Evolutionary conservation across 2,888 invertebrate species (phyloP).

Genomic region (Plagiodera versicolora): DNA sequence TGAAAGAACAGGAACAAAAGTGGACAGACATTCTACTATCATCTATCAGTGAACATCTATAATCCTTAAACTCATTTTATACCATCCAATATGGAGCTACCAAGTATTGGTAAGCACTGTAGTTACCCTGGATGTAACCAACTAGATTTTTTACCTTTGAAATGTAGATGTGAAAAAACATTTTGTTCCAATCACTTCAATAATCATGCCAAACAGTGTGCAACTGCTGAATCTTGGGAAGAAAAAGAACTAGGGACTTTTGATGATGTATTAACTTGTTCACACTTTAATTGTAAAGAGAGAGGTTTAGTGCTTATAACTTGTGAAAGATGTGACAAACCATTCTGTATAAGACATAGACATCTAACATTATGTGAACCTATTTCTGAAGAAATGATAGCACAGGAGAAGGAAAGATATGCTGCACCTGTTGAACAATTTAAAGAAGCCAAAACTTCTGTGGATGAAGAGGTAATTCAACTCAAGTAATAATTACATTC

Average conservation of each 20-base stretch:
- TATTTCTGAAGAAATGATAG: constrained; percentile 58
- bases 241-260: constrained; percentile 38
- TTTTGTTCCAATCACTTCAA: constrained; percentile 72
- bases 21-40: constrained; percentile 62
- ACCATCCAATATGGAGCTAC: constrained; percentile 67
- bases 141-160: constrained; percentile 71
- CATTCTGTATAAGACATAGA: constrained; percentile 73
- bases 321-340: constrained; percentile 67
- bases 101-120: constrained; percentile 70
- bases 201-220: constrained; percentile 60
- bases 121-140: constrained; percentile 63
- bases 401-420: constrained; percentile 61
- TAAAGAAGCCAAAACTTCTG: constrained; percentile 62
- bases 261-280: constrained; percentile 58
- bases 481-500: neutral
- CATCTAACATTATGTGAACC: constrained; percentile 46
- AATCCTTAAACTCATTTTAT: constrained; percentile 33
- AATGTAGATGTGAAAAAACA: constrained; percentile 64
- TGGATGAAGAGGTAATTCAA: constrained; percentile 63
- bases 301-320: constrained; percentile 66
- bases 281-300: constrained; percentile 61
- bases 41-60: constrained; percentile 59
- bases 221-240: constrained; percentile 36
- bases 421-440: constrained; percentile 65
- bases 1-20: constrained; percentile 82